These are phyloP conservation scores for Hipposideros larvatus DNA, from an alignment of 2,797 vertebrate species.

Conservation along the genomic window DNA sequence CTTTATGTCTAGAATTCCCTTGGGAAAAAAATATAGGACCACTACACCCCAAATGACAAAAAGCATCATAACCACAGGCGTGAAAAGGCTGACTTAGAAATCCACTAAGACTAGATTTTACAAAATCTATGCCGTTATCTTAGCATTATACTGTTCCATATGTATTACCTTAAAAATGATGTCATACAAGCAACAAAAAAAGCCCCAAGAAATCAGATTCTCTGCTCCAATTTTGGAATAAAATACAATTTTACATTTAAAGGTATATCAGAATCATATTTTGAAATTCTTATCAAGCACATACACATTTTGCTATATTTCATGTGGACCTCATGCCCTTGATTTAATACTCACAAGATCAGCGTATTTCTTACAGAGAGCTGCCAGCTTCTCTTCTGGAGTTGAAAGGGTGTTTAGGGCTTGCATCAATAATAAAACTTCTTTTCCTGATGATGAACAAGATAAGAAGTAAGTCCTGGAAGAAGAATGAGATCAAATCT, in stretches of 20 bases:
- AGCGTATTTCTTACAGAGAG: conserved; percentile 99
- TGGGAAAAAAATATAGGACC: conserved; percentile 54
- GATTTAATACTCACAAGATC: conserved; percentile 93
- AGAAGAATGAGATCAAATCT: conserved; percentile 50
- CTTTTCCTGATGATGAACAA: conserved; percentile 93
- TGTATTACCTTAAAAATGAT: conserved; percentile 14
- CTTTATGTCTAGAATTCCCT: conserved; percentile 38
- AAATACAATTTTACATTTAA: conserved; percentile 72
- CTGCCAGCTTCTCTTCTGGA: conserved; percentile 98
- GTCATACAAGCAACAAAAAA: conserved; percentile 51
- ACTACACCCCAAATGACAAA: not conserved
- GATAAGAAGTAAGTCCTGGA: conserved; percentile 70
- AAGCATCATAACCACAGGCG: not conserved
- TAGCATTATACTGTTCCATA: conserved; percentile 6
- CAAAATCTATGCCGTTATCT: not conserved
- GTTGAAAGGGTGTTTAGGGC: conserved; percentile 96
- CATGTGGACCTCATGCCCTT: not conserved
- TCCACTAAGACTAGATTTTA: not conserved
- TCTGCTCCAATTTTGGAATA: conserved; percentile 14
- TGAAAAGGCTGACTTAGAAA: not conserved
- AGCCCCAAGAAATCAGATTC: conserved; percentile 43
- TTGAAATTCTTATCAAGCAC: conserved; percentile 39
- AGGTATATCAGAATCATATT: conserved; percentile 62
- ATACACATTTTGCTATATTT: conserved; percentile 25
- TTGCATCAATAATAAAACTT: conserved; percentile 98